Percentiles rank a stretch among this genome's conserved stretches.
Conservation (phyloP, 2,888 invertebrate species). For the Drosophila aldrichi region DNA sequence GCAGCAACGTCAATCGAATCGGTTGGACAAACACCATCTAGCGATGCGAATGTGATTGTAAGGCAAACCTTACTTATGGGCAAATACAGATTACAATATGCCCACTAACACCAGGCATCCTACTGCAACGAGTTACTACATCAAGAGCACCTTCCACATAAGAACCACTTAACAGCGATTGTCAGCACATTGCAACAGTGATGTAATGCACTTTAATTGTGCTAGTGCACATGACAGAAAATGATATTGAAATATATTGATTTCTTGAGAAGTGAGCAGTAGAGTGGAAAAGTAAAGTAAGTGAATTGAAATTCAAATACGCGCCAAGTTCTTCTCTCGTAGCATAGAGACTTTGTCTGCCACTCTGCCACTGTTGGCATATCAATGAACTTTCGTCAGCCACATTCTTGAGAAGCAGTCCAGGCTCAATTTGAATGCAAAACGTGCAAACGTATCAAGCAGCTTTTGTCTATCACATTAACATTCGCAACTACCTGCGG, state of each 20-base stretch:
- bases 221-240: neutral
- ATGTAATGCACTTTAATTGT: neutral
- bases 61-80: too few relatives aligned
- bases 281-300: neutral
- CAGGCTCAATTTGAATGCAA: too few relatives aligned
- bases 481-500: too few relatives aligned
- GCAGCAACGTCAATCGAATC: conserved; percentile 26
- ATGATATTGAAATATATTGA: neutral
- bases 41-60: neutral
- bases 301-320: neutral
- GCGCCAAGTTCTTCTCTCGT: neutral
- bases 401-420: too few relatives aligned
- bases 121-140: conserved; percentile 10
- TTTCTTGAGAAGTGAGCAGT: neutral
- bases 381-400: too few relatives aligned
- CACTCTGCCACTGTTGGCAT: too few relatives aligned
- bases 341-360: neutral
- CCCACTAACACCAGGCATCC: neutral
- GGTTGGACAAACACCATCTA: neutral
- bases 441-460: neutral
- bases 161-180: neutral
- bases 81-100: neutral
- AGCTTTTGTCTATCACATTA: neutral
- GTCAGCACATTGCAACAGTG: neutral
- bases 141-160: neutral